Percentiles rank a stretch among this genome's conserved stretches.
Conservation (phyloP, 1,140 invertebrate genomes). For the Lepidurus packardi region DNA sequence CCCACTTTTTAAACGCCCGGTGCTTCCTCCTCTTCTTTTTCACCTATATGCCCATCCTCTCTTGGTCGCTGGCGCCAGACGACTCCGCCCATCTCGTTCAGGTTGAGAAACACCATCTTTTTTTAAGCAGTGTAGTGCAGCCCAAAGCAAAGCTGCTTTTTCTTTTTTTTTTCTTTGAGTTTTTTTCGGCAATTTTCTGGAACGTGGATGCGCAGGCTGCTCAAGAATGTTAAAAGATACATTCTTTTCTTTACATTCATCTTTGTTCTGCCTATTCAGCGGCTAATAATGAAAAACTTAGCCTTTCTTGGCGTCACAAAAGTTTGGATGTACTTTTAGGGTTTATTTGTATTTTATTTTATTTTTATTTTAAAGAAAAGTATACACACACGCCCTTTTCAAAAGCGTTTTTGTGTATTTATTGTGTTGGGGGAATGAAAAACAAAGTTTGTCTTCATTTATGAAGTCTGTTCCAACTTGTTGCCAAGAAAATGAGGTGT, state of each 20-base stretch:
- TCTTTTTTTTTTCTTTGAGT: not conserved
- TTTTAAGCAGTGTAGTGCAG: not conserved
- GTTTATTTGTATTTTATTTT: no score
- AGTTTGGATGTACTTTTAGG: no score
- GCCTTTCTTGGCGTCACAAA: no score
- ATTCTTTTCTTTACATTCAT: not conserved
- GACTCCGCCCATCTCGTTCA: constrained; percentile 17
- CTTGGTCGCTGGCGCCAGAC: constrained; percentile 9
- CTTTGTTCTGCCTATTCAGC: not conserved
- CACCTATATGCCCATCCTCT: constrained; percentile 12
- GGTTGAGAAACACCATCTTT: constrained; percentile 16
- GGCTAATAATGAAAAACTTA: not conserved
- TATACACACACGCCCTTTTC: no score
- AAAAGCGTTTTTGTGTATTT: no score
- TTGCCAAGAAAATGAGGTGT: not conserved
- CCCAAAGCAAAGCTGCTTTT: not conserved
- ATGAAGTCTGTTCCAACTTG: not conserved
- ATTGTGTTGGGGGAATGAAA: not conserved
- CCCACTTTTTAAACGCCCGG: not conserved
- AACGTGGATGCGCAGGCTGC: not conserved
- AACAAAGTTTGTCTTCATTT: not conserved
- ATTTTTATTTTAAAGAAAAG: no score
- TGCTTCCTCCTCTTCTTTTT: not conserved
- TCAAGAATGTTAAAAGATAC: not conserved
- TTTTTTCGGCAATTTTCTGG: not conserved